Evolutionary conservation across 2,113 vertebrate genomes (phyloP), one percentile per base, ranked within the genome.

Genomic region (Pogona vitticeps): DNA sequence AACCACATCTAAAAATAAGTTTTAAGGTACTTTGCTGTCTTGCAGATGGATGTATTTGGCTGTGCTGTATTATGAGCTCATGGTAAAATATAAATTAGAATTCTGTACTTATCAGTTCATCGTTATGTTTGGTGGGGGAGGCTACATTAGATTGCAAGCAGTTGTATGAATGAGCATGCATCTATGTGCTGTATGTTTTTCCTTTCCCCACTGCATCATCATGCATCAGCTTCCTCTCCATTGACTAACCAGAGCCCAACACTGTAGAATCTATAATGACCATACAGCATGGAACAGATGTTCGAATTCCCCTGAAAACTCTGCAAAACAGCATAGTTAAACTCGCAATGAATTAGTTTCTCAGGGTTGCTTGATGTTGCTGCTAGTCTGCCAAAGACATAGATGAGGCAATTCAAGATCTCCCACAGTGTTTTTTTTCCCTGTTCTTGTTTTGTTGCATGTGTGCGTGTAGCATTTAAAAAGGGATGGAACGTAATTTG

Each of bases 381-480:
- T 68, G 10, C 61, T 61, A 5, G 42, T 4, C 20, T 58, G 26
- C 26, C 0, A 67, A 88, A 67, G 84, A 33, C 79, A 42, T 18
- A 28, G 33, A 59, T 3, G 5, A 23, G 1, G 1, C 10, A 33
- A 61, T 68, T 87, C 36, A 42, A 33, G 84, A 10, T 38, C 3
- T 79, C 36, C 33, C 0, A 33, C 78, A 82, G 5, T 75, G 31
- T 80, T 67, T 86, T 67, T n/a, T n/a, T n/a, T 10, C 46, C 46
- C 5, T 52, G 46, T 52, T 52, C 46, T 52, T 52, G 46, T 52
- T 52, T 52, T 52, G 46, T 52, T 52, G 46, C 46, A 52, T 52
- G 46, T 52, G 46, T 31, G 70, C 84, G 17, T 52, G 75, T 42
- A 73, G 79, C 63, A 6, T 63, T 89, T 85, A 78, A 85, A 42